Base-by-base conservation (phyloP, 2,888 invertebrate species). In the Caenorhabditis drosophilae region DNA sequence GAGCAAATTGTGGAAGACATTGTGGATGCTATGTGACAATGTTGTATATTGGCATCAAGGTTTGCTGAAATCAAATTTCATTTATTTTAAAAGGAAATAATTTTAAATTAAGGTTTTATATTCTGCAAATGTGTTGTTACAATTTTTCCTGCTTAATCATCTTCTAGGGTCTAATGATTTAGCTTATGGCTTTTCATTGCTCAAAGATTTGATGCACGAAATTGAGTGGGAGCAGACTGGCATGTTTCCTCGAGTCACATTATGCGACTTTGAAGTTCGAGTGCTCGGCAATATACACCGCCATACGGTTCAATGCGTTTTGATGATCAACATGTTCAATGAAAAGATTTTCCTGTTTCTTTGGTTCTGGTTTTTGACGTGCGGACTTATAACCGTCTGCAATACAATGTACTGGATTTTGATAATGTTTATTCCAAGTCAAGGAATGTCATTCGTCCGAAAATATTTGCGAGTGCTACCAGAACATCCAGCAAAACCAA, bases 271-370 rank as follows among this genome's bases (percentile, higher is more conserved):
- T 57, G 83, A 83, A 62, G 82, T 80, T 3, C 78, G 82, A 45
- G 81, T 82, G 0, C 75, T 82, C 16, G 82, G 82, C 16, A 82
- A 82, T 67, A 82, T 82, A 35, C 83, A 83, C 59, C 73, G 83
- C 23, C 83, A 83, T 69, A 83, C 83, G 11, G 83, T 83, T 1
- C 83, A 83, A 61, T 83, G 83, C 40, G 83, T 83, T 12, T 69
- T 83, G 11, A 84, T 83, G 83, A 84, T 83, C 57, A 83, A 83
- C 61, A 83, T 82, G 82, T 81, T 82, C 73, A 82, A 82, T 56
- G 82, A 82, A 66, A 83, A 83, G 44, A 76, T 76, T 22, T 76
- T 76, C 56, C 51, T 76, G 15, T 76, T 76, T 55, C 50, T 76
- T 42, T 76, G 76, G 76, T 83, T 83, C 60, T 84, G 83, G 83